Conservation (phyloP, 2,888 invertebrate genomes). For the Ligdia adustata region DNA sequence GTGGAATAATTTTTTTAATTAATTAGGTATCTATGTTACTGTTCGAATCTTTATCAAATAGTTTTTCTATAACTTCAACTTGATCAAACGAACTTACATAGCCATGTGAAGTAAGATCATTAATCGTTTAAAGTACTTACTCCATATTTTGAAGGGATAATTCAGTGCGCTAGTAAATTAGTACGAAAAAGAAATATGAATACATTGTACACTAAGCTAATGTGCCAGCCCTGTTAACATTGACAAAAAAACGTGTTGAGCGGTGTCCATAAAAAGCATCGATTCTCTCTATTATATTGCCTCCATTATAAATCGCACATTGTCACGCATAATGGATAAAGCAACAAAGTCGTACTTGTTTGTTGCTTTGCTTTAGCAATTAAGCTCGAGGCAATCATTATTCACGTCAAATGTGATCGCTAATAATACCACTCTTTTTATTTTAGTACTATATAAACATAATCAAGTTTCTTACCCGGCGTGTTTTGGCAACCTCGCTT, state of each 20-base stretch:
- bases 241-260: constrained; percentile 31
- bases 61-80: constrained; percentile 23
- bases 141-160: too few relatives aligned
- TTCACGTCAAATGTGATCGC: not conserved
- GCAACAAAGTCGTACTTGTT: constrained; percentile 16
- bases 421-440: not conserved
- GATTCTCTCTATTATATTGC: too few relatives aligned
- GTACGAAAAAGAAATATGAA: too few relatives aligned
- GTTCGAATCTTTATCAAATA: not conserved
- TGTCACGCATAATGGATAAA: constrained; percentile 32
- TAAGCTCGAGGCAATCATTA: constrained; percentile 13
- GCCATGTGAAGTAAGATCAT: not conserved
- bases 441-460: too few relatives aligned
- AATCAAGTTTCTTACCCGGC: too few relatives aligned
- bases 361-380: constrained; percentile 1
- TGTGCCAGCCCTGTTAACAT: constrained; percentile 30
- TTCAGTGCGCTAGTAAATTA: too few relatives aligned
- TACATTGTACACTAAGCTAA: too few relatives aligned
- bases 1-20: constrained; percentile 8
- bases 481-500: too few relatives aligned
- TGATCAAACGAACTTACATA: constrained; percentile 17
- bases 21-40: not conserved
- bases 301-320: constrained; percentile 32
- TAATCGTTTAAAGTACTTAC: too few relatives aligned
- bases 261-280: constrained; percentile 24